Conservation (phyloP, 2,888 invertebrate species). For the Leucoptera coffeella region DNA sequence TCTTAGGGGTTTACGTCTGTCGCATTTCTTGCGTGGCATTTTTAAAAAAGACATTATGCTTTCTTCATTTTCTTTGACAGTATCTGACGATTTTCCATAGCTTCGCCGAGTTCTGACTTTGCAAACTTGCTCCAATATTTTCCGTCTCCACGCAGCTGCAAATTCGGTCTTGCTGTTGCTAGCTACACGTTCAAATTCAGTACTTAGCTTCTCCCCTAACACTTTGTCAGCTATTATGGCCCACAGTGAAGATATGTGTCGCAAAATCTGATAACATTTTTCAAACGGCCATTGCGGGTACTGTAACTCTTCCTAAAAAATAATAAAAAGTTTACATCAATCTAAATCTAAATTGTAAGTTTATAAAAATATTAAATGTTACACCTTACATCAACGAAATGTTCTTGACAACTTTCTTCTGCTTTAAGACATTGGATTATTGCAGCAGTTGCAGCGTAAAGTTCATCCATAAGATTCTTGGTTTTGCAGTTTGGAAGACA, state of each 20-base stretch:
- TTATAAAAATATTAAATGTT: background rate
- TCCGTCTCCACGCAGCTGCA: too few species aligned
- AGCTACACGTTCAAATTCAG: too few species aligned
- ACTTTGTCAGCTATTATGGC: too few species aligned
- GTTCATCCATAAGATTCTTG: constrained; percentile 25
- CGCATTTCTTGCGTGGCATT: too few species aligned
- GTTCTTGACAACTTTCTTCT: constrained; percentile 20
- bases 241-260: constrained; percentile 28
- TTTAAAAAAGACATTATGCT: too few species aligned
- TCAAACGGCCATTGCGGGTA: constrained; percentile 40
- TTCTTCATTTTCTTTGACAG: too few species aligned
- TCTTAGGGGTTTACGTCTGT: too few species aligned
- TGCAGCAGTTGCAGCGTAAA: constrained; percentile 24
- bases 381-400: constrained; percentile 28
- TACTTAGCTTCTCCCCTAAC: too few species aligned
- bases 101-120: too few species aligned
- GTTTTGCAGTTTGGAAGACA: constrained; percentile 36
- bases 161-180: too few species aligned
- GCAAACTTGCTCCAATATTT: too few species aligned
- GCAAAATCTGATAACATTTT: constrained; percentile 26
- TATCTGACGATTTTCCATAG: too few species aligned
- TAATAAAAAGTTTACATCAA: constrained; percentile 1
- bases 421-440: constrained; percentile 26
- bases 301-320: constrained; percentile 32
- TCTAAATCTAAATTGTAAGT: background rate